Conservation (phyloP, 2,797 vertebrate species). For the Ispidina picta region DNA sequence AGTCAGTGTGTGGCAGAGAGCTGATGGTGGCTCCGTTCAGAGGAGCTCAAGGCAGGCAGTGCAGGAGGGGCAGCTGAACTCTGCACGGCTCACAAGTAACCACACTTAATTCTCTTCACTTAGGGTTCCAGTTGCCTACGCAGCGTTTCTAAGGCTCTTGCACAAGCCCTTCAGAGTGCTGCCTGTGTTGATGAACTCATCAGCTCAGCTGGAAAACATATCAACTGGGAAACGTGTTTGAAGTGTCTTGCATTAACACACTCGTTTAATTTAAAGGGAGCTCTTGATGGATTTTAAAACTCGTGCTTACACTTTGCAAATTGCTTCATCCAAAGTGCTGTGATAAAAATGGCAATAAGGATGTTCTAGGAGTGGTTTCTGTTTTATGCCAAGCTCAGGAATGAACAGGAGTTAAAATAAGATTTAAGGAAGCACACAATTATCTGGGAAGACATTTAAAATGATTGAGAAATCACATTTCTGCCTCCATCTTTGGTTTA, state of each 20-base stretch:
- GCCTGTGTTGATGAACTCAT: constrained; percentile 24
- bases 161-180: not conserved
- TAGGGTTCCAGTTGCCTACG: not conserved
- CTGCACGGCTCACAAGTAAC: not conserved
- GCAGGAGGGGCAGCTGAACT: not conserved
- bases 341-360: not conserved
- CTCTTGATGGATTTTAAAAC: not conserved
- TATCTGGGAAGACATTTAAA: not conserved
- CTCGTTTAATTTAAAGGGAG: constrained; percentile 21
- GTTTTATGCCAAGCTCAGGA: not conserved
- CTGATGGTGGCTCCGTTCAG: not conserved
- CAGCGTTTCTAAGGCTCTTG: not conserved
- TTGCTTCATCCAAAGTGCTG: not conserved
- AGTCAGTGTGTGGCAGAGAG: not conserved
- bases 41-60: not conserved
- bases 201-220: constrained; percentile 23
- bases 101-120: not conserved
- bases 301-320: not conserved
- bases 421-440: not conserved
- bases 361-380: not conserved
- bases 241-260: not conserved
- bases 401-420: not conserved
- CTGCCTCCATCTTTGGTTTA: not conserved
- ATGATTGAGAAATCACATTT: not conserved
- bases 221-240: not conserved